Evolutionary conservation across 2,797 vertebrate genomes (phyloP).

Genomic region (Chelon auratus): DNA sequence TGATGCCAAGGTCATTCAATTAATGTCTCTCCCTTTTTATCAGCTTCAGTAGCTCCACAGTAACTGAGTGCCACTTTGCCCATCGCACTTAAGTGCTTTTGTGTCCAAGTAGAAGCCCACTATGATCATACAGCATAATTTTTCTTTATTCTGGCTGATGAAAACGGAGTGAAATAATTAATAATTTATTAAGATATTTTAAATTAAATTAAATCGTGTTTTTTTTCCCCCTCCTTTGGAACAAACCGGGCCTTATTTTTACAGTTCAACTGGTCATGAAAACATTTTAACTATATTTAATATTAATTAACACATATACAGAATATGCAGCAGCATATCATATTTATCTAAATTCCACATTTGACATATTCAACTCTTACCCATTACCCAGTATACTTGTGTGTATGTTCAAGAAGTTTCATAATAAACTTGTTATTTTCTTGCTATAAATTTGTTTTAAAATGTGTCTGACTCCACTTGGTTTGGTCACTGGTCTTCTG

Average conservation of each 20-base stretch:
- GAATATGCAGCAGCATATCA: too few relatives aligned
- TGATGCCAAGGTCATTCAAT: conserved; percentile 80
- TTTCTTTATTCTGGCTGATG: conserved; percentile 45
- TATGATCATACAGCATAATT: conserved; percentile 45
- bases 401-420: neutral
- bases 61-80: conserved; percentile 73
- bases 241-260: conserved; percentile 8
- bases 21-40: conserved; percentile 77
- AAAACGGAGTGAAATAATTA: conserved; percentile 46
- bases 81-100: conserved; percentile 79
- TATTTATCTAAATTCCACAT: neutral
- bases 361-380: neutral
- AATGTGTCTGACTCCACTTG: neutral
- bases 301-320: too few relatives aligned
- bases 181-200: conserved; percentile 20
- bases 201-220: conserved; percentile 27
- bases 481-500: neutral
- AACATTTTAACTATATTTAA: neutral
- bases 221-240: neutral
- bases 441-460: neutral
- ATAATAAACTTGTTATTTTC: neutral
- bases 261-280: conserved; percentile 6
- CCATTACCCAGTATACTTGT: neutral
- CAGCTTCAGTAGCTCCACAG: conserved; percentile 65
- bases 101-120: conserved; percentile 66